Base-by-base conservation (phyloP, 2,113 vertebrate genomes). In the Dasyornis broadbenti region DNA sequence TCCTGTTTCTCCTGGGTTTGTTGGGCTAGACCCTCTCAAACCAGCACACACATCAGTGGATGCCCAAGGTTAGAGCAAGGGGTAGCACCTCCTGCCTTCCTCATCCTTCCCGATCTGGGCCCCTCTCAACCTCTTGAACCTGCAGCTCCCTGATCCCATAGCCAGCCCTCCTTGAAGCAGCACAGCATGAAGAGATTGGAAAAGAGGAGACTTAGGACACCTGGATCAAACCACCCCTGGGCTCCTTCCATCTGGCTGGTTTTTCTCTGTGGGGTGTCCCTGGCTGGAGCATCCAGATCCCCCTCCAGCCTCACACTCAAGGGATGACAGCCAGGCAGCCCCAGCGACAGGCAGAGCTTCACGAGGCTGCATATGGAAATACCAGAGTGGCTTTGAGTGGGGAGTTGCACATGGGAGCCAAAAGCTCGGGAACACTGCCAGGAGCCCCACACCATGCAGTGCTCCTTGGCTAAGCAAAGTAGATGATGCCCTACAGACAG, bases 401-500 rank as follows among this genome's bases (percentile, higher is more conserved):
- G 45, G 49, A 92, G 50, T 39, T 70, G 47, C 13, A 31, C 56
- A 4, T 0, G 2, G 9, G 45, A 66, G 47, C 7, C 4, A 63
- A 52, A 82, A 45, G 44, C 4, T 3, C 2, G 4, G 73, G 53
- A 60, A 23, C 0, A 1, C 16, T 26, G 26, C 76, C 71, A 83
- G 66, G 59, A 89, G 7, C 40, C 15, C 40, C 2, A 4, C 9
- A 0, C 5, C 0, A 0, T 64, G 77, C 77, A 31, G 37, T 0
- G 0, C 28, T 50, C 49, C 33, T 33, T 7, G 20, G 73, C 60
- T 76, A 18, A 49, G 61, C n/a, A 78, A 40, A 57, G 63, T 0
- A 65, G 30, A n/a, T 6, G 31, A 57, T 27, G 28, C 31, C 33
- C 31, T 19, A 10, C 1, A 59, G 69, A 27, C 31, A 56, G 23